phyloP scores from a whole-genome alignment of 1,140 invertebrate species.

The Rhynchophorus ferrugineus region DNA sequence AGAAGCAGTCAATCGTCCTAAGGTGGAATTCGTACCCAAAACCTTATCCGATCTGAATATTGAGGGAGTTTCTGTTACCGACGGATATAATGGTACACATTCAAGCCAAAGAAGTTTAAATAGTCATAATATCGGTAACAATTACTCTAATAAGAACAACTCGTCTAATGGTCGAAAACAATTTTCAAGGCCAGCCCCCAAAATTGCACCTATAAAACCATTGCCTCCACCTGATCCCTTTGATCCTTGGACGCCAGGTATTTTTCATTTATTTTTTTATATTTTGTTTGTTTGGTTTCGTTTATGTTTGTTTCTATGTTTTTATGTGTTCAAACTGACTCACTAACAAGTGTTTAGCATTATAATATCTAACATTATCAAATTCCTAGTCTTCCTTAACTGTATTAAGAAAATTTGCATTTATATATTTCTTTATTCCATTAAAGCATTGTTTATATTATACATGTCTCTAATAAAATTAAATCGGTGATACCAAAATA shows the following conservation, averaged over 20 bases:
- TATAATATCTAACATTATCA: too few species aligned
- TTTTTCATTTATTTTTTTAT: conserved; percentile 35
- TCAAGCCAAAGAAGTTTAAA: conserved; percentile 17
- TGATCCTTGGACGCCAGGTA: conserved; percentile 40
- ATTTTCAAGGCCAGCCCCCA: conserved; percentile 31
- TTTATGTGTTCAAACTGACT: background rate
- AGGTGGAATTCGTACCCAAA: conserved; percentile 88
- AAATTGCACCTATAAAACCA: conserved; percentile 32
- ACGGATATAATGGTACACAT: conserved; percentile 43
- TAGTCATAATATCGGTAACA: conserved; percentile 29
- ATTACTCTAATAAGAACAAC: conserved; percentile 26
- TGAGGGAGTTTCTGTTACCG: conserved; percentile 48
- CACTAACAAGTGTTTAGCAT: too few species aligned
- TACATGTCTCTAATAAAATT: too few species aligned
- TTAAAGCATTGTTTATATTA: too few species aligned
- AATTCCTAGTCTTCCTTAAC: too few species aligned
- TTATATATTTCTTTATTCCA: too few species aligned
- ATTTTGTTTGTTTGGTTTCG: conserved; percentile 23
- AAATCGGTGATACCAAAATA: too few species aligned
- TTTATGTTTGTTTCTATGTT: conserved; percentile 17
- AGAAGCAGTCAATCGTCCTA: conserved; percentile 81
- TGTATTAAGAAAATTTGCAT: too few species aligned
- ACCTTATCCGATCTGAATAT: conserved; percentile 82
- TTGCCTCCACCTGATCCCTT: conserved; percentile 33
- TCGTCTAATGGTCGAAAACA: conserved; percentile 16